Evolutionary conservation across 1,140 invertebrate species (phyloP).

Genomic region (Tribolium castaneum): DNA sequence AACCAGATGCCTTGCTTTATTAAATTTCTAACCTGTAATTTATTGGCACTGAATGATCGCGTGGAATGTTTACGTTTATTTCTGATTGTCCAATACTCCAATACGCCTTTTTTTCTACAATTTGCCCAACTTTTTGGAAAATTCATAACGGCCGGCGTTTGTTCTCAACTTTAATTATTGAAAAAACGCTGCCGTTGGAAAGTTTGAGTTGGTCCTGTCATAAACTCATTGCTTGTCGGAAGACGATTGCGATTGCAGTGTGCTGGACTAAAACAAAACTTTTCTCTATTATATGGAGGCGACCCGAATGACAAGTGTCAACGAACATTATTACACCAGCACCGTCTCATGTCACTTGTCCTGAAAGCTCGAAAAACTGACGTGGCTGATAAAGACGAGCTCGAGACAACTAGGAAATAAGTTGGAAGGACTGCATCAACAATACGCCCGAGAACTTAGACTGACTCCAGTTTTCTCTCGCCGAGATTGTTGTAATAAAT

Average conservation of each 20-base stretch:
- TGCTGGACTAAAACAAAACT: constrained; percentile 56
- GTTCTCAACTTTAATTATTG: neutral
- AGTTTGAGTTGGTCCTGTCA: constrained; percentile 20
- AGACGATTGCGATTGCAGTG: constrained; percentile 30
- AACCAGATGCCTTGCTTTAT: constrained; percentile 52
- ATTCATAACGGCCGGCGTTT: neutral
- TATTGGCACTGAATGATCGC: constrained; percentile 15
- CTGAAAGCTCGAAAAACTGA: constrained; percentile 52
- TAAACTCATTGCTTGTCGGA: constrained; percentile 27
- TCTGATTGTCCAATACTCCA: neutral
- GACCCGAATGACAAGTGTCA: constrained; percentile 58
- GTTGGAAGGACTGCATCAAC: neutral
- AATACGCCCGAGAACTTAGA: neutral
- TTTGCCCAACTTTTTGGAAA: neutral
- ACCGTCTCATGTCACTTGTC: constrained; percentile 54
- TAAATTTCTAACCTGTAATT: constrained; percentile 48
- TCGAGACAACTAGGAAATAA: constrained; percentile 33
- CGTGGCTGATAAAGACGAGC: constrained; percentile 46
- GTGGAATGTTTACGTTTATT: constrained; percentile 11
- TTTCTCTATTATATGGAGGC: constrained; percentile 56
- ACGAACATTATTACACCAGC: constrained; percentile 56
- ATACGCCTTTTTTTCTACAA: neutral
- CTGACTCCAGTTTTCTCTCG: neutral
- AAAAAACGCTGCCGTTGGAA: constrained; percentile 9
- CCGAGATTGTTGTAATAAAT: neutral